Percentiles rank a stretch among this genome's conserved stretches.
Evolutionary conservation across 2,113 vertebrate species (phyloP).

Genomic region (Cebus imitator): DNA sequence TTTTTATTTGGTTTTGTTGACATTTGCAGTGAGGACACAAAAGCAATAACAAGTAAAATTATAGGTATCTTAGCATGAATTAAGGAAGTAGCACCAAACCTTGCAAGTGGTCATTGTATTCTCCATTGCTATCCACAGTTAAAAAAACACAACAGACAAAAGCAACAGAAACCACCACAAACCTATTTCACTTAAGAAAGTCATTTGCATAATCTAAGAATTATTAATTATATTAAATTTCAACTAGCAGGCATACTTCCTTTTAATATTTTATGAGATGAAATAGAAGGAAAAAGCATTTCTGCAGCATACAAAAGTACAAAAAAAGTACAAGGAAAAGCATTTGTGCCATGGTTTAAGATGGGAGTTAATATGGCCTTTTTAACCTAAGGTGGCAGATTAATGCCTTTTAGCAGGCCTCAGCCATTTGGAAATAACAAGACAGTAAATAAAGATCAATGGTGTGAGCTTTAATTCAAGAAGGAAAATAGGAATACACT

Average conservation of each 20-base stretch:
- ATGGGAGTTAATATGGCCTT: not conserved
- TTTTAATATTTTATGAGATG: not conserved
- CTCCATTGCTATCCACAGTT: not conserved
- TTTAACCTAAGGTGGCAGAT: not conserved
- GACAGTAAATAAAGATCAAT: too few species aligned
- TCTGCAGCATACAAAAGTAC: not conserved
- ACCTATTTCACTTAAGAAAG: not conserved
- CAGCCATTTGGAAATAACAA: too few species aligned
- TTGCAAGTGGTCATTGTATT: not conserved
- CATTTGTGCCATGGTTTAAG: not conserved
- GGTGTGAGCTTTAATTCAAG: too few species aligned
- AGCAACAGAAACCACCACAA: not conserved
- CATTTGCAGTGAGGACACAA: not conserved
- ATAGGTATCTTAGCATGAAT: not conserved
- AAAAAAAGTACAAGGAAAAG: not conserved
- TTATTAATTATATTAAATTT: conserved; percentile 26
- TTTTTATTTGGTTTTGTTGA: not conserved
- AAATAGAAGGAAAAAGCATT: not conserved
- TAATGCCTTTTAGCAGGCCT: too few species aligned
- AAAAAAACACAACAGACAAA: not conserved
- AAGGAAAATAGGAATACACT: too few species aligned
- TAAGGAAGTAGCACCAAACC: not conserved
- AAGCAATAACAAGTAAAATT: not conserved
- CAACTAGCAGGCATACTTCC: not conserved
- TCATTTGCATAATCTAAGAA: not conserved